phyloP scores from a whole-genome alignment of 2,888 invertebrate species.

The Diarsia dahlii region DNA sequence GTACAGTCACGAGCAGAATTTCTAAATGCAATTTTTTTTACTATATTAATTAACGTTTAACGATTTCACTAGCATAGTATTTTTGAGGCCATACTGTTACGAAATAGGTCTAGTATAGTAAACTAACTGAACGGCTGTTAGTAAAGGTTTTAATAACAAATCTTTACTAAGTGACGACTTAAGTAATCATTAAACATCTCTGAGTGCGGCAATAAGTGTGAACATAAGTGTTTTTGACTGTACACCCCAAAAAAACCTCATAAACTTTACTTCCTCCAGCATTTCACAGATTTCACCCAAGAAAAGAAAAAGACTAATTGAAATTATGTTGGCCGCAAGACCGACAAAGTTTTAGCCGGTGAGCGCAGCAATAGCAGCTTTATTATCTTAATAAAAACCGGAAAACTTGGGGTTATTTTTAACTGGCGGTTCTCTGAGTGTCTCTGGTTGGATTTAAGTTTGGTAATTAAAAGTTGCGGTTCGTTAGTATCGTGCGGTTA shows the following conservation, averaged over 20 bases:
- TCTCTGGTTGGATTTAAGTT: slow-evolving; percentile 80
- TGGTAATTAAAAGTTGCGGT: slow-evolving; percentile 86
- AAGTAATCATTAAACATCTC: too few relatives aligned
- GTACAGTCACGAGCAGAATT: too few relatives aligned
- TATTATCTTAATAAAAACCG: slow-evolving; percentile 80
- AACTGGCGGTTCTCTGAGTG: slow-evolving; percentile 76
- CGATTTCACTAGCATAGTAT: too few relatives aligned
- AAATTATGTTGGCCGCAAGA: slow-evolving; percentile 74
- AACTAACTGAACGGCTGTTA: too few relatives aligned
- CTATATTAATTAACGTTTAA: too few relatives aligned
- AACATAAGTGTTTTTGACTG: too few relatives aligned
- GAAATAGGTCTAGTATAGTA: too few relatives aligned
- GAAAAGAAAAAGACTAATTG: slow-evolving; percentile 73
- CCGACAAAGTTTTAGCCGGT: slow-evolving; percentile 69
- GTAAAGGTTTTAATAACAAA: too few relatives aligned
- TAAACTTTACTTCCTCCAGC: slow-evolving; percentile 61
- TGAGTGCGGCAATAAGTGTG: too few relatives aligned
- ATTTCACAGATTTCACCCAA: slow-evolving; percentile 58
- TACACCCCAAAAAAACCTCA: neutral
- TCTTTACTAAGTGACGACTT: too few relatives aligned
- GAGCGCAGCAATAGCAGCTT: slow-evolving; percentile 73
- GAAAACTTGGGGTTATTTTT: slow-evolving; percentile 71
- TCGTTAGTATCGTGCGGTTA: slow-evolving; percentile 72
- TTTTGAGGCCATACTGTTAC: too few relatives aligned
- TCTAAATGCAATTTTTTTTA: too few relatives aligned